Percentiles rank a stretch among this genome's conserved stretches.
Conservation (phyloP, 1,140 invertebrate species). For the Procambarus clarkii region DNA sequence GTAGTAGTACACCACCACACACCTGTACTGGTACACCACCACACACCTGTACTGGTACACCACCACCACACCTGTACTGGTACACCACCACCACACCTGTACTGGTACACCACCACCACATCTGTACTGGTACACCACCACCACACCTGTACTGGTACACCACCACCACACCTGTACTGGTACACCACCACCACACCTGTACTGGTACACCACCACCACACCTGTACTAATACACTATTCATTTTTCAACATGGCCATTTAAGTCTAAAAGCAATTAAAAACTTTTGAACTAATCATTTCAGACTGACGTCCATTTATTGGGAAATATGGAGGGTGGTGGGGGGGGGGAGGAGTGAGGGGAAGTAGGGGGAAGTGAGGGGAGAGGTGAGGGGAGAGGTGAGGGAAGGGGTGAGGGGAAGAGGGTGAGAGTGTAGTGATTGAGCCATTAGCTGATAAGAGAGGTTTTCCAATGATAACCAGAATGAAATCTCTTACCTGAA, state of each 20-base stretch:
- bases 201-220: no score
- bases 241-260: background rate
- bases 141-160: no score
- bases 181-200: no score
- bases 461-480: background rate
- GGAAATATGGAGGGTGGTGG: background rate
- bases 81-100: no score
- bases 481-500: slow-evolving; percentile 33
- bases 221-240: background rate
- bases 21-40: no score
- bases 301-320: background rate
- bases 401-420: background rate
- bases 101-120: no score
- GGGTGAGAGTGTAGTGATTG: slow-evolving; percentile 21
- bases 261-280: slow-evolving; percentile 5
- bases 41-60: no score
- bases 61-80: no score
- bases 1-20: no score
- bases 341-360: background rate
- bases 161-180: no score
- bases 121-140: no score
- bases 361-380: background rate
- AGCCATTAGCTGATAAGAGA: slow-evolving; percentile 1
- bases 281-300: background rate
- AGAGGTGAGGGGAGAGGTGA: background rate